phyloP scores from a whole-genome alignment of 2,797 vertebrate species.

The Pseudotriccus pelzelni region DNA sequence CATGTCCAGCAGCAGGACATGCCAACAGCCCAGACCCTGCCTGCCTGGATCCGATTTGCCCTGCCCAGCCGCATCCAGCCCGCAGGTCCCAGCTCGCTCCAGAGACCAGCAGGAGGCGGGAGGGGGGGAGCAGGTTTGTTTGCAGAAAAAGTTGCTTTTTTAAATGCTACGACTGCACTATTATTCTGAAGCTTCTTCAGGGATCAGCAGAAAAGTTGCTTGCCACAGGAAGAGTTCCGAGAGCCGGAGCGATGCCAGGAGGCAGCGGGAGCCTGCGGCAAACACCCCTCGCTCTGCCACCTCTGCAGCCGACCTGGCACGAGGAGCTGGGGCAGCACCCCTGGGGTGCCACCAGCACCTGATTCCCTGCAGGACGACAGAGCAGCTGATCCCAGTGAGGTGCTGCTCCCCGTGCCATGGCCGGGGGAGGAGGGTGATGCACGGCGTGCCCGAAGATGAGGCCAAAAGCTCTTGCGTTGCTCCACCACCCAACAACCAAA shows the following conservation, averaged over 20 bases:
- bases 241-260: background rate
- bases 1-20: rapidly evolving
- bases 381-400: background rate
- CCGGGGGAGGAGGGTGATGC: background rate
- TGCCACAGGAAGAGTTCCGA: background rate
- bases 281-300: background rate
- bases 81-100: background rate
- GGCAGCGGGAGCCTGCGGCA: background rate
- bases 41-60: rapidly evolving
- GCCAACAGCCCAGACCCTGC: background rate
- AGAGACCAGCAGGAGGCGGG: background rate
- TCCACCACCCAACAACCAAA: background rate
- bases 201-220: slow-evolving; percentile 41
- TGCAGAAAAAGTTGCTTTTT: slow-evolving; percentile 21
- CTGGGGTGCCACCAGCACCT: rapidly evolving
- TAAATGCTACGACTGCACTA: background rate
- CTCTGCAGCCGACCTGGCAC: background rate
- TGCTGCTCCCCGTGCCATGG: background rate
- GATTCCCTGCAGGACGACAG: rapidly evolving
- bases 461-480: rapidly evolving
- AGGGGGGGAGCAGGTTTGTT: background rate
- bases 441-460: background rate
- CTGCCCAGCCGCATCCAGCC: background rate
- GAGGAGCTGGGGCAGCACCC: background rate
- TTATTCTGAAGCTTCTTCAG: background rate